These are phyloP conservation scores for Halictus ligatus DNA, from an alignment of 2,888 invertebrate genomes.

Conservation along the genomic window DNA sequence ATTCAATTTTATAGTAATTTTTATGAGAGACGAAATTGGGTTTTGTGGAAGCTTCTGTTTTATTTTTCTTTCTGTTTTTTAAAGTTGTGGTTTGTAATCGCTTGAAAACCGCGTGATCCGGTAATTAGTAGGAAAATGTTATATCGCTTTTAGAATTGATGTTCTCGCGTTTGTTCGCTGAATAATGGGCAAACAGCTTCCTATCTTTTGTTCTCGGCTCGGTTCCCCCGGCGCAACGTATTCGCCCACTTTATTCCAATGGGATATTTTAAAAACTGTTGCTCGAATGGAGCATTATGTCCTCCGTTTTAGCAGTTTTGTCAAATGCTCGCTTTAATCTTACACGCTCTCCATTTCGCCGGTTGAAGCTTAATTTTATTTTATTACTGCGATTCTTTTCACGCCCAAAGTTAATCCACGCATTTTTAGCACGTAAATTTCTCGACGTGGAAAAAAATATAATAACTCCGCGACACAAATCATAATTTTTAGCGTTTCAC, in stretches of 20 bases:
- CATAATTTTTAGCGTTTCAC: not conserved
- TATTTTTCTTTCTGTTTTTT: no score
- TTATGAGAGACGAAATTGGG: no score
- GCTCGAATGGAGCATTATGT: not conserved
- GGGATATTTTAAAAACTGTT: not conserved
- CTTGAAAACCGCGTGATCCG: not conserved
- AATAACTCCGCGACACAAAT: not conserved
- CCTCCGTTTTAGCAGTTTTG: not conserved
- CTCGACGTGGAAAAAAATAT: not conserved
- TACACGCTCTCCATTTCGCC: not conserved
- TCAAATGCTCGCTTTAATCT: not conserved
- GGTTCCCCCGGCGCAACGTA: not conserved
- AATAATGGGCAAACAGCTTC: not conserved
- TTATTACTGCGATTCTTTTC: not conserved
- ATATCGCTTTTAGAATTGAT: not conserved
- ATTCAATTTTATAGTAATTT: no score
- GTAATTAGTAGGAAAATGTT: not conserved
- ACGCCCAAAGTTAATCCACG: not conserved
- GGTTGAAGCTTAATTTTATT: not conserved
- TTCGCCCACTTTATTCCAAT: not conserved
- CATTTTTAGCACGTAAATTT: not conserved
- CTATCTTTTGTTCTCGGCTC: not conserved
- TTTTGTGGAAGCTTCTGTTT: not conserved
- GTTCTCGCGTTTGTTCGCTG: not conserved
- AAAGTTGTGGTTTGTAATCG: not conserved